phyloP scores from a whole-genome alignment of 2,888 invertebrate species.

The Andrena flavipes region DNA sequence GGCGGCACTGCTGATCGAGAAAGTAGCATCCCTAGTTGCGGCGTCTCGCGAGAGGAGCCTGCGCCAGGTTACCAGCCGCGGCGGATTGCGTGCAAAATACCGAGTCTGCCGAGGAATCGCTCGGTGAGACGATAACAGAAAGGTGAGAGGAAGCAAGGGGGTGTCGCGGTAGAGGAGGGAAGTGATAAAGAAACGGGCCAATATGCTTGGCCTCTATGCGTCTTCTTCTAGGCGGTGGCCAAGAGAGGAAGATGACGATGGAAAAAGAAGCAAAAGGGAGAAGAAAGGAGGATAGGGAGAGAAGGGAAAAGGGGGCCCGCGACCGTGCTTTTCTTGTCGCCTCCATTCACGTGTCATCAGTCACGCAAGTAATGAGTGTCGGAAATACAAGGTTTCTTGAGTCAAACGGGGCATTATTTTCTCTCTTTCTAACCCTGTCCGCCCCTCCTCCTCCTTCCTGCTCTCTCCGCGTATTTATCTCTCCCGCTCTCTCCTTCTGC shows the following conservation, averaged over 20 bases:
- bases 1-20: not conserved
- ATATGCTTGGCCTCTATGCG: constrained; percentile 36
- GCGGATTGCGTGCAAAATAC: constrained; percentile 69
- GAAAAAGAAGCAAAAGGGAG: not conserved
- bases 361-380: constrained; percentile 81
- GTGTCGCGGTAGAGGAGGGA: not conserved
- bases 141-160: not conserved
- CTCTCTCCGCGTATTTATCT: constrained; percentile 38
- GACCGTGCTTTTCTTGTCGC: constrained; percentile 77
- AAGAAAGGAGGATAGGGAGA: constrained; percentile 26
- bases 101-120: constrained; percentile 44
- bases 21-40: constrained; percentile 5
- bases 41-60: not conserved
- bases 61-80: constrained; percentile 19
- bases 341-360: constrained; percentile 80
- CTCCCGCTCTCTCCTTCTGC: constrained; percentile 36
- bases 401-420: constrained; percentile 63
- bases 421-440: constrained; percentile 28
- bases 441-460: constrained; percentile 6
- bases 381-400: constrained; percentile 79
- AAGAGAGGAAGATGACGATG: not conserved
- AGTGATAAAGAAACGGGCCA: constrained; percentile 41
- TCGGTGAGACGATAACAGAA: constrained; percentile 15
- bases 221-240: constrained; percentile 22
- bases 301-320: constrained; percentile 54